Evolutionary conservation across 1,140 invertebrate species (phyloP), one percentile per base, ranked within the genome.

Genomic region (Drosophila orena): DNA sequence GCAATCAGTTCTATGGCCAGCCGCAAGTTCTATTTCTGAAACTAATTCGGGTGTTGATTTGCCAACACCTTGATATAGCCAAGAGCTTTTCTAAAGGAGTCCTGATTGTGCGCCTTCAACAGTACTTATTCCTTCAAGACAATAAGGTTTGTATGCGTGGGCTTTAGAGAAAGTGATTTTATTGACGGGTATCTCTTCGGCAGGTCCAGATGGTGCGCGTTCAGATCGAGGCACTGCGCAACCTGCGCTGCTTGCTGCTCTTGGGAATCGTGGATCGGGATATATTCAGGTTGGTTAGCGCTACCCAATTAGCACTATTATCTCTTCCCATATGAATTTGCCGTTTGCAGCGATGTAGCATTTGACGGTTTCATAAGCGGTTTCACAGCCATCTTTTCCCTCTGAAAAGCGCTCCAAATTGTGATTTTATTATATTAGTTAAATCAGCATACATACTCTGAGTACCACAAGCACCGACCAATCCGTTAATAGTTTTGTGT

Each of bases 141-240:
- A 81, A 84, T 53, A 90, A 78, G 72, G 90, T 92, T 55, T 40
- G 50, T 17, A 12, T 38, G 17, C 40, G 4, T 22, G 22, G 40
- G 40, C 10, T 49, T 71, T 46, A 22, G 24, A 40, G 22, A n/a
- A 24, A 38, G 22, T 47, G 14, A 46, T 14, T 62, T 0, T n/a
- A 34, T 24, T 22, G n/a, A 64, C 17, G n/a, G 10, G 5, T 50
- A 69, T 52, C 6, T 47, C 40, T 43, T 59, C 69, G 62, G 15
- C 52, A 92, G 91, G 75, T 65, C n/a, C 77, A 79, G 56, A 61
- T 91, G 35, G 79, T 92, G 27, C 93, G 93, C 56, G 91, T 95
- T 65, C 95, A 95, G 90, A 94, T 94, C 12, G 95, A 95, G 93
- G 91, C 93, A 15, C 42, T 92, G 17, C 80, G 92, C 5, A 80